A percentile compares a stretch with the other conserved stretches of the same genome.
phyloP scores from a whole-genome alignment of 2,113 vertebrate genomes.

The Castor canadensis region DNA sequence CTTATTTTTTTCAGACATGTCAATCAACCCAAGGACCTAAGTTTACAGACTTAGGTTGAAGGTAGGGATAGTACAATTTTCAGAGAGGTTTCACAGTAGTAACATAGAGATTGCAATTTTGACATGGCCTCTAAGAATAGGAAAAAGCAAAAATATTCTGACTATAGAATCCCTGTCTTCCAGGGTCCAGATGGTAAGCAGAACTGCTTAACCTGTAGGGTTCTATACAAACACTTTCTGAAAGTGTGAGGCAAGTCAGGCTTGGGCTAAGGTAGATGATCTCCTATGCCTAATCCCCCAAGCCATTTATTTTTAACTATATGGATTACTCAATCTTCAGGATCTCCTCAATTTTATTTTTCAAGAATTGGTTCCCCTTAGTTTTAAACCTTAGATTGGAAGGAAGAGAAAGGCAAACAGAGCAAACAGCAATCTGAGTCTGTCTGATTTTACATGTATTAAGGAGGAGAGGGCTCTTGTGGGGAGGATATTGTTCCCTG shows the following conservation, averaged over 20 bases:
- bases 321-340: background rate
- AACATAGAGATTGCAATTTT: background rate
- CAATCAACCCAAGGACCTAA: background rate
- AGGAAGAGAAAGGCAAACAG: background rate
- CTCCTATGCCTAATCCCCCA: background rate
- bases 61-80: background rate
- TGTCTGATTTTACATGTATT: background rate
- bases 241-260: background rate
- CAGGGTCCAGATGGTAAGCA: background rate
- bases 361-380: background rate
- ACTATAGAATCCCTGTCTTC: background rate
- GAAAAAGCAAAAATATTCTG: background rate
- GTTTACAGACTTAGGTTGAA: background rate
- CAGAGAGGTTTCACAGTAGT: background rate
- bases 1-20: background rate
- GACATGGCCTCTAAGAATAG: background rate
- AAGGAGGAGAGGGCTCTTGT: rapidly evolving
- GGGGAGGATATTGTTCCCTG: background rate
- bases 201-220: rapidly evolving
- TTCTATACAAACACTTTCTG: background rate
- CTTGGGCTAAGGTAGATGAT: rapidly evolving
- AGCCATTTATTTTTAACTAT: background rate
- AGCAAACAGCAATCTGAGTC: background rate
- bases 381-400: background rate
- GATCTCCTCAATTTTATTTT: background rate